Conservation (phyloP, 2,113 vertebrate genomes). For the Engystomops pustulosus region DNA sequence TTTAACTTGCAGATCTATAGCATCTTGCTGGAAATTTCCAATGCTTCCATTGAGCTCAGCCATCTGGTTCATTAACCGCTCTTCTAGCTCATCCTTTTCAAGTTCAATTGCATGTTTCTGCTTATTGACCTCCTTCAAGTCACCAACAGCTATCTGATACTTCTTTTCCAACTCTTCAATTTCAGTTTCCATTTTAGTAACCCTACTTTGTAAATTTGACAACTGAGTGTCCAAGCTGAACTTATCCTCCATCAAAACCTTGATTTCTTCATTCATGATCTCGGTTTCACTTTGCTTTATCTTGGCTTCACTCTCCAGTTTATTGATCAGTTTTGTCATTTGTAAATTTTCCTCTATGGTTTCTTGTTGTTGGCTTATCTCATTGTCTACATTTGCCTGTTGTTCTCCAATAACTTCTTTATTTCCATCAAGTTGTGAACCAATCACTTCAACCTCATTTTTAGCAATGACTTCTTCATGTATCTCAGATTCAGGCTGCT, state of each 20-base stretch:
- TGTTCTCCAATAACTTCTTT: constrained; percentile 58
- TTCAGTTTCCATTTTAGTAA: constrained; percentile 67
- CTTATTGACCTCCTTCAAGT: constrained; percentile 75
- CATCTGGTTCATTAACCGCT: constrained; percentile 95
- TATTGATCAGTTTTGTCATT: constrained; percentile 65
- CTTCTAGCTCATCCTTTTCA: constrained; percentile 96
- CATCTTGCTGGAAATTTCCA: constrained; percentile 93
- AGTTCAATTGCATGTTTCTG: constrained; percentile 75
- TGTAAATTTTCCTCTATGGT: constrained; percentile 65
- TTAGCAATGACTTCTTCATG: constrained; percentile 62
- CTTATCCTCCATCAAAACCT: constrained; percentile 69
- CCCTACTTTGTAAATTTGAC: constrained; percentile 63
- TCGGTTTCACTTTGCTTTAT: constrained; percentile 63
- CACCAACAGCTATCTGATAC: constrained; percentile 69
- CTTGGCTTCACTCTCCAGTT: constrained; percentile 67
- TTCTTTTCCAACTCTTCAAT: constrained; percentile 63
- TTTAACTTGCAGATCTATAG: constrained; percentile 78
- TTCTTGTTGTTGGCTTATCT: constrained; percentile 49
- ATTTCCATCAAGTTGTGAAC: not conserved
- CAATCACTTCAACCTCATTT: not conserved
- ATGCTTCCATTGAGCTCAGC: constrained; percentile 97
- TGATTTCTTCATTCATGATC: not conserved
- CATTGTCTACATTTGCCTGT: not conserved
- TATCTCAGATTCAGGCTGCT: constrained; percentile 55
- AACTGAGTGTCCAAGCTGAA: constrained; percentile 67